Conservation (phyloP, 2,888 invertebrate species). For the Coronaproctus castanopsis region DNA sequence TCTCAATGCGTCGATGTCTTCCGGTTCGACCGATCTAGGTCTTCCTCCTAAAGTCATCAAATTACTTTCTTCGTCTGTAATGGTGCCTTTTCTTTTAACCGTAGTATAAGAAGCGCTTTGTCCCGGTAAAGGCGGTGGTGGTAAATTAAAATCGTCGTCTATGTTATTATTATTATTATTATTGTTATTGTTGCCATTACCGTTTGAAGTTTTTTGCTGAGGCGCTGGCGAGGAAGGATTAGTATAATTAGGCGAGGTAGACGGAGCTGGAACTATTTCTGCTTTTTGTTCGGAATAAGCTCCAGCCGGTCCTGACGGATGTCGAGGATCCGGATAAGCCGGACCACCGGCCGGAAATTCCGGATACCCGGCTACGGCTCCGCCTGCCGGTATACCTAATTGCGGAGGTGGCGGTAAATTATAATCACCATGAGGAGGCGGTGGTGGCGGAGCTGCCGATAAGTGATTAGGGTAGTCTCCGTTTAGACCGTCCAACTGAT, state of each 20-base stretch:
- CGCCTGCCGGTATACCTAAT: constrained; percentile 46
- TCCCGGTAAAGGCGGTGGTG: constrained; percentile 61
- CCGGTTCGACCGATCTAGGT: constrained; percentile 70
- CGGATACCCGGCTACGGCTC: constrained; percentile 36
- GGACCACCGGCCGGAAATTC: constrained; percentile 47
- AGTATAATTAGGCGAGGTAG: constrained; percentile 38
- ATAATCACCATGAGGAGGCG: constrained; percentile 36
- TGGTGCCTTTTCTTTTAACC: constrained; percentile 50
- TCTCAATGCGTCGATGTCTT: constrained; percentile 53
- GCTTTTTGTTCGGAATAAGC: constrained; percentile 56
- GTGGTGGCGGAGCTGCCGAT: constrained; percentile 27
- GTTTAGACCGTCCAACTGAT: constrained; percentile 25
- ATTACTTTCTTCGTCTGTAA: constrained; percentile 40
- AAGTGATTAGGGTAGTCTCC: constrained; percentile 28
- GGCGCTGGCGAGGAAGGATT: constrained; percentile 32
- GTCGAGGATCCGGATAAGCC: constrained; percentile 68
- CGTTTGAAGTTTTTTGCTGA: constrained; percentile 17
- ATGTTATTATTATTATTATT: constrained; percentile 23
- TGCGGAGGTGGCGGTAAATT: constrained; percentile 40
- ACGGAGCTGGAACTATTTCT: constrained; percentile 63
- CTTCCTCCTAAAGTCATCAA: constrained; percentile 64
- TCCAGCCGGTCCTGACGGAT: constrained; percentile 58
- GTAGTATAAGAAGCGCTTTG: constrained; percentile 59
- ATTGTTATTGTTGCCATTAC: constrained; percentile 26
- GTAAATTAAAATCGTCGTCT: constrained; percentile 48